phyloP scores from a whole-genome alignment of 2,113 vertebrate genomes.

The Eptatretus burgeri region DNA sequence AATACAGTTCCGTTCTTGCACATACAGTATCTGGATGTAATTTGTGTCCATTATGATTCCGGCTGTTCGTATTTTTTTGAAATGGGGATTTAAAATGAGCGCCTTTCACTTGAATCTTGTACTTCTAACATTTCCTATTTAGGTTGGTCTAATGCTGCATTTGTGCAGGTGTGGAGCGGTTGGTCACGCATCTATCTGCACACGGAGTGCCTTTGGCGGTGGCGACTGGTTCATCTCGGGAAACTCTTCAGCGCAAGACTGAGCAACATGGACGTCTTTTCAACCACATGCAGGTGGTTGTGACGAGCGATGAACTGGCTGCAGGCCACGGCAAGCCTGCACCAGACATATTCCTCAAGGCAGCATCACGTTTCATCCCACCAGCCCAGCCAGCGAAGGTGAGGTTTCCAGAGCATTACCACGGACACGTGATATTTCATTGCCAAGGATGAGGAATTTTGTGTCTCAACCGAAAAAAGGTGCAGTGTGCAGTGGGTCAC shows the following conservation, averaged over 20 bases:
- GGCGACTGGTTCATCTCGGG: conserved; percentile 32
- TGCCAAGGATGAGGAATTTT: neutral
- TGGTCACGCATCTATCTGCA: conserved; percentile 31
- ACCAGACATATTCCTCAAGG: conserved; percentile 47
- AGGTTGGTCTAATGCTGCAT: no score
- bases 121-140: no score
- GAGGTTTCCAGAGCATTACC: conserved; percentile 9
- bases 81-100: no score
- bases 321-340: conserved; percentile 34
- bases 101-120: no score
- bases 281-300: conserved; percentile 30
- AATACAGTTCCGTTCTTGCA: no score
- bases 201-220: conserved; percentile 37
- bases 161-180: conserved; percentile 28
- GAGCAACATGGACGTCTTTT: conserved; percentile 35
- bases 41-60: no score
- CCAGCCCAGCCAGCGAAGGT: conserved; percentile 26
- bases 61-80: no score
- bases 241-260: conserved; percentile 34
- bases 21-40: no score
- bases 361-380: conserved; percentile 36
- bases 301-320: conserved; percentile 50
- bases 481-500: neutral
- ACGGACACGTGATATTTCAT: neutral
- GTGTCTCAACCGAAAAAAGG: neutral